Base-by-base conservation (phyloP, 2,888 invertebrate species). In the Dryadula phaetusa region DNA sequence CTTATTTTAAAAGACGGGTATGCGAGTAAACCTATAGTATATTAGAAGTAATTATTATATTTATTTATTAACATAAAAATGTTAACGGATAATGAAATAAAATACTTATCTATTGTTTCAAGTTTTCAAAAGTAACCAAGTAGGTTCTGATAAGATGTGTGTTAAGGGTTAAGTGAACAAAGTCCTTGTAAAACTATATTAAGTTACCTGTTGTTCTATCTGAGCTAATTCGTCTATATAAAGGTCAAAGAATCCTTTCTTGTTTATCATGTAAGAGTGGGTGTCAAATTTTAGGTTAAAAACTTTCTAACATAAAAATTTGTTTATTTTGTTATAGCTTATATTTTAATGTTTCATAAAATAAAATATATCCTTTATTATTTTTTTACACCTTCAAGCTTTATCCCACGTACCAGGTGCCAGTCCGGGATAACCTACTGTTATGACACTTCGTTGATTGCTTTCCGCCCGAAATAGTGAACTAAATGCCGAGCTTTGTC, bases 121-220 rank as follows among this genome's bases (percentile, higher is more conserved):
- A 56, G n/a, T 22, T 70, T 67, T 70, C 62, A 67, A 71, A 72
- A 73, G 68, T 28, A 72, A 73, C 69, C 62, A 61, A 47, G 66
- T 69, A 63, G 69, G 62, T 58, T 64, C 40, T 69, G 63, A n/a
- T 58, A 61, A 53, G 66, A 62, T 63, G 18, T 66, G 34, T 62
- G 69, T 72, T 62, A 58, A 60, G 67, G 68, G 69, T 72, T 72
- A 69, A 75, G 74, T 72, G 69, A 76, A 70, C 66, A 62, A 64
- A 70, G 49, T 16, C 40, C 40, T 54, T 65, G 25, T 53, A 42
- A 62, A 34, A 65, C 47, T 47, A 68, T 69, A 69, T 69, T 62
- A 25, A 25, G 18, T 62, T 69, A 69, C 62, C 56, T 40, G 37
- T 40, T 65, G 44, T 62, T 61, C 34, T 44, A 37, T 60, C 25